Conservation (phyloP, 2,113 vertebrate genomes). For the Corvus hawaiiensis region DNA sequence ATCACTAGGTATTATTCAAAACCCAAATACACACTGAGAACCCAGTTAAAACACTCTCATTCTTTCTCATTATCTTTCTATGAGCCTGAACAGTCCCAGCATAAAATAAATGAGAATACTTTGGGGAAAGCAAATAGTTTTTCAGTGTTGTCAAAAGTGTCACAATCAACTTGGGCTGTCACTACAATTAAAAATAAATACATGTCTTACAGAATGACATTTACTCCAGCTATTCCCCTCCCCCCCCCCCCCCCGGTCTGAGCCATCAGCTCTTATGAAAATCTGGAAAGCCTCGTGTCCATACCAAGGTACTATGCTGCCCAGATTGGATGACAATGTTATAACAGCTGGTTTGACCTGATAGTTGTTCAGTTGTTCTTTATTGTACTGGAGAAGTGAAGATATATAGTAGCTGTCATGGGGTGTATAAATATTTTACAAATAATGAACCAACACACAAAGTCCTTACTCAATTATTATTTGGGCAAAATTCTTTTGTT, state of each 20-base stretch:
- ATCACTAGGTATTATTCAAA: neutral
- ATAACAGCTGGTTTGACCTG: neutral
- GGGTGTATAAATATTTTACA: constrained; percentile 10
- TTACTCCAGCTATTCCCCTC: neutral
- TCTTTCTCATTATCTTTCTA: neutral
- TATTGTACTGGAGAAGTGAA: neutral
- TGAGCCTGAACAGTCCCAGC: neutral
- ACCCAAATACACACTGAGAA: neutral
- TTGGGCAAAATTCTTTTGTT: constrained; percentile 14
- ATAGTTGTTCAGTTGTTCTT: neutral
- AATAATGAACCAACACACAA: neutral
- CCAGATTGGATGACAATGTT: neutral
- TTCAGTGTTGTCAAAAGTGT: neutral
- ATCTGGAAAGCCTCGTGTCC: neutral
- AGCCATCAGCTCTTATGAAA: neutral
- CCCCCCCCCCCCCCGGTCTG: neutral
- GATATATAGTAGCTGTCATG: neutral
- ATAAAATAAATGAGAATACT: neutral
- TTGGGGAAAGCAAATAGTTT: neutral
- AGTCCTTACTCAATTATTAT: constrained; percentile 3
- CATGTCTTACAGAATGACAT: neutral
- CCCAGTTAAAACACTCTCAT: neutral
- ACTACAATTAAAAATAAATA: neutral
- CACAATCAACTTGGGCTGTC: neutral
- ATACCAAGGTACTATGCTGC: neutral